Conservation (phyloP, 2,888 invertebrate genomes). For the Platynereis dumerilii region DNA sequence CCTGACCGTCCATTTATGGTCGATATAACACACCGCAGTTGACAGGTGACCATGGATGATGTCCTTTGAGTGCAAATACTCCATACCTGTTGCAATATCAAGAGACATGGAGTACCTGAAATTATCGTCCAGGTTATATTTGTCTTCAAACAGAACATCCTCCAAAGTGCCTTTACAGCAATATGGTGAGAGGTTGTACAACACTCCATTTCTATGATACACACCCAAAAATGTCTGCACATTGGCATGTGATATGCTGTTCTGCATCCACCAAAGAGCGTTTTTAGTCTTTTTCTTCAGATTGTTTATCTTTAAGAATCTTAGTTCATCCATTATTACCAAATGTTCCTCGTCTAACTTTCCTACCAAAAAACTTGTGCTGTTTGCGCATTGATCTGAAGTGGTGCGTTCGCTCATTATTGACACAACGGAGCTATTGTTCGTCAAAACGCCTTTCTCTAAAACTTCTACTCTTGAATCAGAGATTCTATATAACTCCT, state of each 20-base stretch:
- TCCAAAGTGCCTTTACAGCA: slow-evolving; percentile 48
- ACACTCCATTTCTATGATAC: slow-evolving; percentile 40
- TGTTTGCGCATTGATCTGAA: too few species aligned
- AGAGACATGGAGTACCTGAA: slow-evolving; percentile 50
- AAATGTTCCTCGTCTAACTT: too few species aligned
- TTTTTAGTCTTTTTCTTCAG: slow-evolving; percentile 12
- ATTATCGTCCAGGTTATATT: slow-evolving; percentile 47
- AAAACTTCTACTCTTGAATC: background rate
- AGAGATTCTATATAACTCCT: slow-evolving; percentile 32
- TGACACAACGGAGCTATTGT: too few species aligned
- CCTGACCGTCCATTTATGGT: slow-evolving; percentile 53
- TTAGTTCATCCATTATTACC: too few species aligned
- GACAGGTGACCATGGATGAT: slow-evolving; percentile 53
- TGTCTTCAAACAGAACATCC: slow-evolving; percentile 50
- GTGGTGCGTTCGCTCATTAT: too few species aligned
- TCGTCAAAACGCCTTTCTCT: too few species aligned
- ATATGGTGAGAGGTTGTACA: slow-evolving; percentile 45
- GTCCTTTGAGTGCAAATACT: slow-evolving; percentile 51
- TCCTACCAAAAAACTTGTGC: too few species aligned
- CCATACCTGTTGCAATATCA: slow-evolving; percentile 46
- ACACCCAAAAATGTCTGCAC: slow-evolving; percentile 52
- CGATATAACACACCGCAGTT: slow-evolving; percentile 50
- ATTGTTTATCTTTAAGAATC: too few species aligned
- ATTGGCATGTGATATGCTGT: slow-evolving; percentile 32
- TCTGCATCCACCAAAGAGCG: slow-evolving; percentile 29